phyloP scores from a whole-genome alignment of 2,888 invertebrate species.

The Tipula unca region DNA sequence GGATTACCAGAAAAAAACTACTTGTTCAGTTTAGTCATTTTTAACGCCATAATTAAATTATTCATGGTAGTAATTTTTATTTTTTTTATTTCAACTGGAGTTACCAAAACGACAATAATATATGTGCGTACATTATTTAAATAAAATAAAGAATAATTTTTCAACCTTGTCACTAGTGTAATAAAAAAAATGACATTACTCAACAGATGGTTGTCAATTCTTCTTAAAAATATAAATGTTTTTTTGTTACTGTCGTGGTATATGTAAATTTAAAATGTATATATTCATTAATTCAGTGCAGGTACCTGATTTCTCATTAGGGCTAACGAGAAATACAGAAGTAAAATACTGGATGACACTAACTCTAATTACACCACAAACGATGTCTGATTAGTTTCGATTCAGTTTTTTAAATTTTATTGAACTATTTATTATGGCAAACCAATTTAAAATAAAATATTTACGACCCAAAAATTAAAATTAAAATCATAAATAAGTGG shows the following conservation, averaged over 20 bases:
- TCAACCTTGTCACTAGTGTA: background rate
- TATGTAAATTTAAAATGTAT: background rate
- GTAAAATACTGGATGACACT: too few species aligned
- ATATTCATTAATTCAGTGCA: background rate
- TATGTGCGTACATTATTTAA: background rate
- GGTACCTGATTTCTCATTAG: background rate
- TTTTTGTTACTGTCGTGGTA: background rate
- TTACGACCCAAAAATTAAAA: too few species aligned
- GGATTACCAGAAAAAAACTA: background rate
- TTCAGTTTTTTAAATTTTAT: too few species aligned
- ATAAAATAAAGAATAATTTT: background rate
- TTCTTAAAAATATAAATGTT: background rate
- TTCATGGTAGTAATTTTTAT: background rate
- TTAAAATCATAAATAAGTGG: too few species aligned
- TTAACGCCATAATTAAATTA: conserved; percentile 8
- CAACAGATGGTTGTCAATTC: conserved; percentile 8
- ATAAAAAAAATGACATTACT: background rate
- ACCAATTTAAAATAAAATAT: too few species aligned
- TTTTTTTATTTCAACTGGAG: background rate
- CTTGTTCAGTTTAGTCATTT: background rate
- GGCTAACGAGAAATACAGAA: too few species aligned
- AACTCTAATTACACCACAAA: too few species aligned
- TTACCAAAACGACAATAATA: background rate
- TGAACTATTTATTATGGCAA: too few species aligned
- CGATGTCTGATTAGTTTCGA: too few species aligned